A percentile compares a stretch with the other conserved stretches of the same genome.
Conservation (phyloP, 2,113 vertebrate genomes). For the Protomyctophum bolini region DNA sequence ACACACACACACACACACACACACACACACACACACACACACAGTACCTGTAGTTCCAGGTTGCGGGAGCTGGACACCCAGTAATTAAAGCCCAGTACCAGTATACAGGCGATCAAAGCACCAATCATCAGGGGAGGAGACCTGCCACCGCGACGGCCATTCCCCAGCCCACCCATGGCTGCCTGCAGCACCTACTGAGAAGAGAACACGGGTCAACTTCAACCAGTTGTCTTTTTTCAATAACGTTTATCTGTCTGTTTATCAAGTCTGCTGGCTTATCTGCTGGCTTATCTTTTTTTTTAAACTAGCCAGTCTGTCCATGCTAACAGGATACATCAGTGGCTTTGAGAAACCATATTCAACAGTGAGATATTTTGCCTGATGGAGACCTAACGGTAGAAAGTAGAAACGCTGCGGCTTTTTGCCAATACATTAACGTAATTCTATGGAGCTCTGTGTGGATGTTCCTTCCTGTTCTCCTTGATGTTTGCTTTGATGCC, state of each 20-base stretch:
- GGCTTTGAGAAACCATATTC: no score
- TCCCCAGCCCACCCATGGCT: slow-evolving; percentile 87
- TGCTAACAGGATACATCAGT: no score
- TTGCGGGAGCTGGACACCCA: slow-evolving; percentile 93
- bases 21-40: neutral
- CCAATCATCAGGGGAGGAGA: slow-evolving; percentile 87
- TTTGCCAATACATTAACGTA: no score
- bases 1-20: neutral
- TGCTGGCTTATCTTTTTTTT: neutral
- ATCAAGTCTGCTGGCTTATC: neutral
- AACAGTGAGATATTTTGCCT: no score
- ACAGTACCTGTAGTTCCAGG: slow-evolving; percentile 86
- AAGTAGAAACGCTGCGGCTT: no score
- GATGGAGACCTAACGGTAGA: no score
- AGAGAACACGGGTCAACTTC: slow-evolving; percentile 5
- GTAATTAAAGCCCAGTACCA: slow-evolving; percentile 93
- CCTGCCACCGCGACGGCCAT: slow-evolving; percentile 87
- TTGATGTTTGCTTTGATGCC: no score
- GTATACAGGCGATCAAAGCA: slow-evolving; percentile 84
- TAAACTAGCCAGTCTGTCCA: neutral
- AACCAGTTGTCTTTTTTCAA: neutral
- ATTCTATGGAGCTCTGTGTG: no score
- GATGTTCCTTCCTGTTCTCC: no score
- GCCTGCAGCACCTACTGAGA: slow-evolving; percentile 17
- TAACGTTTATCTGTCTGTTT: neutral